Conservation (phyloP, 2,113 vertebrate species). For the Odontophorus gujanensis region DNA sequence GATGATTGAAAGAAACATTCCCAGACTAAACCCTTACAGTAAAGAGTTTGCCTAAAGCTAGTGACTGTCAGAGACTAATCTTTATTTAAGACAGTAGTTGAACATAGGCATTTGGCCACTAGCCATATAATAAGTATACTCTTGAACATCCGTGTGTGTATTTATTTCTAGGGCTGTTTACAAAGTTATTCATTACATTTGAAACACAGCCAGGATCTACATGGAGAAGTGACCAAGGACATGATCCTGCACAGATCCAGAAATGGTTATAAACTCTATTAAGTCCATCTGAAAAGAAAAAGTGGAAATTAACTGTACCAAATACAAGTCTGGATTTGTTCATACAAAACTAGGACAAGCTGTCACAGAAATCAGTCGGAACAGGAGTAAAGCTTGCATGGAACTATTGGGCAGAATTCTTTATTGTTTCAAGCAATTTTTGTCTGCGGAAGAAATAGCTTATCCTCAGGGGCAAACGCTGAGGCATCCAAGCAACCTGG, state of each 20-base stretch:
- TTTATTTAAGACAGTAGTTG: not conserved
- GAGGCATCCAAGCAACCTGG: constrained; percentile 10
- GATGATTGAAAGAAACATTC: not conserved
- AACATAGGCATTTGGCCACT: not conserved
- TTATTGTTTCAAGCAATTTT: constrained; percentile 7
- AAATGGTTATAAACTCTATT: not conserved
- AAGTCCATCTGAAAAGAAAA: constrained; percentile 16
- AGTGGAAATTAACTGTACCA: constrained; percentile 21
- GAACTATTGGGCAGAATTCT: not conserved
- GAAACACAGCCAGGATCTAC: constrained; percentile 18
- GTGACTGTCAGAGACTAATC: not conserved
- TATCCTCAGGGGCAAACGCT: not conserved
- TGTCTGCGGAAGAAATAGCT: not conserved
- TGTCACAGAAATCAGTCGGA: constrained; percentile 8
- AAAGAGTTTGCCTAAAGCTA: not conserved
- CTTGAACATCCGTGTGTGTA: not conserved
- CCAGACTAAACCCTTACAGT: not conserved
- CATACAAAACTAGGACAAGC: constrained; percentile 25
- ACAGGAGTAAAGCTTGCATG: not conserved
- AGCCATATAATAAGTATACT: constrained; percentile 4
- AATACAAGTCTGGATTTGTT: constrained; percentile 5
- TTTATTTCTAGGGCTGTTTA: constrained; percentile 1
- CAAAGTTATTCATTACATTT: constrained; percentile 9
- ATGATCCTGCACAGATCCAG: not conserved
- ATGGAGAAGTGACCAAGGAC: not conserved